Percentiles rank a stretch among this genome's conserved stretches.
phyloP scores from a whole-genome alignment of 1,140 invertebrate genomes.

The Lethocerus indicus region DNA sequence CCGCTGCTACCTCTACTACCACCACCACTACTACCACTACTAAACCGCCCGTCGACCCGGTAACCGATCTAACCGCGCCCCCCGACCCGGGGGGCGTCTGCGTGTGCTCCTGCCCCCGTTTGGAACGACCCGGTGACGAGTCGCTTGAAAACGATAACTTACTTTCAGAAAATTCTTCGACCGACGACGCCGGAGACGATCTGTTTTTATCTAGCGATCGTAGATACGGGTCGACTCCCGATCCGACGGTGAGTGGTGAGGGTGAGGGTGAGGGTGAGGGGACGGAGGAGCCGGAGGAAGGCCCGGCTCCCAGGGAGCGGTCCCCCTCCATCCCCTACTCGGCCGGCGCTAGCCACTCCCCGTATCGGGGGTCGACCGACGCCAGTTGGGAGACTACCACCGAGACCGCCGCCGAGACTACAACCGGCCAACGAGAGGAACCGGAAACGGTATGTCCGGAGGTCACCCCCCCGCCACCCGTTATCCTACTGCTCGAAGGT shows the following conservation, averaged over 20 bases:
- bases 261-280: no score
- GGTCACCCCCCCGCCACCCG: slow-evolving; percentile 16
- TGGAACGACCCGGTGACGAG: slow-evolving; percentile 20
- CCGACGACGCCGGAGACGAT: neutral
- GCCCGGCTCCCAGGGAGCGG: no score
- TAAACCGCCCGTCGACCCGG: no score
- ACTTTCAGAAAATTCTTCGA: neutral
- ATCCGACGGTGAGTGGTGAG: no score
- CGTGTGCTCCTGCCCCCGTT: slow-evolving; percentile 51
- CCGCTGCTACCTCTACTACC: no score
- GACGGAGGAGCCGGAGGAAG: no score
- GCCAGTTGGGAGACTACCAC: neutral
- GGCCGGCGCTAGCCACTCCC: no score
- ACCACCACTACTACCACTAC: no score
- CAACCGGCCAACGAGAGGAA: neutral
- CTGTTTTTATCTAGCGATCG: neutral
- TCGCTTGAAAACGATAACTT: slow-evolving; percentile 1
- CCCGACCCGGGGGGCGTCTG: slow-evolving; percentile 43
- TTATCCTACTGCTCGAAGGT: slow-evolving; percentile 22
- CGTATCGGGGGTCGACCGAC: no score
- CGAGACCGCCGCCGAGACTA: neutral
- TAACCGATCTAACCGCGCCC: neutral
- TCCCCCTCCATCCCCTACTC: no score
- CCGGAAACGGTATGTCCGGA: slow-evolving; percentile 7
- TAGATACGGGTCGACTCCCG: no score